Conservation (phyloP, 2,113 vertebrate genomes). For the Taxidea taxus region DNA sequence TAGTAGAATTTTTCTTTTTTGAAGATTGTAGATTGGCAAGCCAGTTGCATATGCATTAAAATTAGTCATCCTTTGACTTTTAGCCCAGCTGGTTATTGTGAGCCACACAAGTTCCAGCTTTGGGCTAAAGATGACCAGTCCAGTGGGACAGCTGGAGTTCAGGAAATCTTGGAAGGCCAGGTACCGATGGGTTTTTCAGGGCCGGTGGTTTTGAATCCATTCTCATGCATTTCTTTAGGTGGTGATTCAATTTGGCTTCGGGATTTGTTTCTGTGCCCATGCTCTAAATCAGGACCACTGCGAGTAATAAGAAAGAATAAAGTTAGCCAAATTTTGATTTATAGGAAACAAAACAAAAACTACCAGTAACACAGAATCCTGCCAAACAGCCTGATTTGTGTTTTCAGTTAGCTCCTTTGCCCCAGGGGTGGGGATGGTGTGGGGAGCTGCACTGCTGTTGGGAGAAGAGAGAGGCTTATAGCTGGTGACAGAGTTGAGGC, state of each 20-base stretch:
- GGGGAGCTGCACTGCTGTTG: background rate
- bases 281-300: conserved; percentile 7
- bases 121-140: background rate
- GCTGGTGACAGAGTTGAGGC: background rate
- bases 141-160: background rate
- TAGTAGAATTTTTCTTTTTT: conserved; percentile 15
- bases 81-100: background rate
- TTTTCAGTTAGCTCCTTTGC: conserved; percentile 46
- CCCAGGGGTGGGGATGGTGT: background rate
- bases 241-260: background rate
- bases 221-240: background rate
- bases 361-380: conserved; percentile 4
- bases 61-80: background rate
- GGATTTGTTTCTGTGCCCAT: background rate
- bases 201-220: background rate
- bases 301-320: background rate
- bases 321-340: conserved; percentile 45
- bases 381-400: conserved; percentile 51
- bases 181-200: background rate
- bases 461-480: background rate
- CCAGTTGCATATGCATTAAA: conserved; percentile 11
- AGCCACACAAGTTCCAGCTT: background rate
- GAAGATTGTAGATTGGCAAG: background rate
- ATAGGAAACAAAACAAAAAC: background rate
- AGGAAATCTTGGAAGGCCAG: background rate